Conservation (phyloP, 2,113 vertebrate species). For the Eira barbara region DNA sequence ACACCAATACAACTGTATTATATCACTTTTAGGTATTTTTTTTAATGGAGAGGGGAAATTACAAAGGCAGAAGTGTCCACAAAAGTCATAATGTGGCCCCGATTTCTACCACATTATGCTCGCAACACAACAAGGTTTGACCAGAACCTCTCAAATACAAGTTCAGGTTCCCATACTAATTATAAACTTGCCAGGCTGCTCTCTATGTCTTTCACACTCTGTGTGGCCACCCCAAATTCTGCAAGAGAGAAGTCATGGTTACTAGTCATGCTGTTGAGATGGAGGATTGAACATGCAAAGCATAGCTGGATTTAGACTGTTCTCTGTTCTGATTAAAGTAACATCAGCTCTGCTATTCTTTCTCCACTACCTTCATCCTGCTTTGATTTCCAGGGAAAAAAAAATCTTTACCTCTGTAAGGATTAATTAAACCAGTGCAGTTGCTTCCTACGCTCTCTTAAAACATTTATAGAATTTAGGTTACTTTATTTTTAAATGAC, state of each 20-base stretch:
- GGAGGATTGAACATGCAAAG: neutral
- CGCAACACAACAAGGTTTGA: neutral
- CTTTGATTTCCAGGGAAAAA: slow-evolving; percentile 28
- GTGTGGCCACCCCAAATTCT: neutral
- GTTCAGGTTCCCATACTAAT: neutral
- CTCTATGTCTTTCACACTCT: neutral
- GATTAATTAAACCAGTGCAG: slow-evolving; percentile 44
- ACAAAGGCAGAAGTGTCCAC: neutral
- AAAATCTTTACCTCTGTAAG: slow-evolving; percentile 6
- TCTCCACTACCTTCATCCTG: slow-evolving; percentile 20
- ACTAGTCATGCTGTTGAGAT: neutral
- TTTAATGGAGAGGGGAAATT: neutral
- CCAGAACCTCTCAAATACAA: neutral
- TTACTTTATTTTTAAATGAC: slow-evolving; percentile 32
- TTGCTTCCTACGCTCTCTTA: slow-evolving; percentile 9
- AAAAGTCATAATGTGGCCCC: neutral
- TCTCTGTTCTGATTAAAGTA: neutral
- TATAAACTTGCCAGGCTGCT: neutral
- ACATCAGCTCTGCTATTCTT: neutral
- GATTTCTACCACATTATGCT: neutral
- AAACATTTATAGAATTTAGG: slow-evolving; percentile 26
- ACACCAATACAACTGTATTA: neutral
- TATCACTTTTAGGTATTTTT: neutral
- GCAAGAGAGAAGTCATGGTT: neutral
- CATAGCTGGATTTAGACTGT: neutral